phyloP scores from a whole-genome alignment of 1,140 invertebrate genomes.

The Pseudomyrmex flavicornis region DNA sequence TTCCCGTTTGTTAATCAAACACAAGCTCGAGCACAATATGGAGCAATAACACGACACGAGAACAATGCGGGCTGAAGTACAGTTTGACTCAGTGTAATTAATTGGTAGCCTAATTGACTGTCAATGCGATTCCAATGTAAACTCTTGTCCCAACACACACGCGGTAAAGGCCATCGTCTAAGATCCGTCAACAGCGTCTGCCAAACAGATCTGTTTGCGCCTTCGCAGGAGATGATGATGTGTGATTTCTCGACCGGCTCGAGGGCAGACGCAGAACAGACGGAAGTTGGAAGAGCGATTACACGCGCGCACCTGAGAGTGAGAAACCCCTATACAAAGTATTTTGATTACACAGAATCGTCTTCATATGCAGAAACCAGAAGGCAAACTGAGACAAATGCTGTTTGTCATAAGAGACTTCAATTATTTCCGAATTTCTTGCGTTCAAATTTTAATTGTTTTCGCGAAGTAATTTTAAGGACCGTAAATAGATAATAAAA shows the following conservation, averaged over 20 bases:
- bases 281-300: conserved; percentile 36
- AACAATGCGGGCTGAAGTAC: background rate
- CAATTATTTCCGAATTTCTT: background rate
- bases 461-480: background rate
- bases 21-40: background rate
- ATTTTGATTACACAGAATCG: conserved; percentile 11
- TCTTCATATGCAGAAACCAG: background rate
- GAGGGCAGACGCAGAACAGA: background rate
- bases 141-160: conserved; percentile 27
- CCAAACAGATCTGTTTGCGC: conserved; percentile 52
- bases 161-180: conserved; percentile 13
- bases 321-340: conserved; percentile 5
- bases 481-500: background rate
- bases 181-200: conserved; percentile 43
- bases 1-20: background rate
- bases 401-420: background rate
- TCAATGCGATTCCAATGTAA: conserved; percentile 44
- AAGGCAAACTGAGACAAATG: background rate
- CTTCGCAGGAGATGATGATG: background rate
- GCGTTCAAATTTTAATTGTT: background rate
- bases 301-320: background rate
- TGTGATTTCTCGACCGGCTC: conserved; percentile 39
- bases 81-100: conserved; percentile 27
- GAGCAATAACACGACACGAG: background rate
- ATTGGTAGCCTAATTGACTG: conserved; percentile 48